Evolutionary conservation across 2,113 vertebrate species (phyloP).

Genomic region (Cathartes aura): DNA sequence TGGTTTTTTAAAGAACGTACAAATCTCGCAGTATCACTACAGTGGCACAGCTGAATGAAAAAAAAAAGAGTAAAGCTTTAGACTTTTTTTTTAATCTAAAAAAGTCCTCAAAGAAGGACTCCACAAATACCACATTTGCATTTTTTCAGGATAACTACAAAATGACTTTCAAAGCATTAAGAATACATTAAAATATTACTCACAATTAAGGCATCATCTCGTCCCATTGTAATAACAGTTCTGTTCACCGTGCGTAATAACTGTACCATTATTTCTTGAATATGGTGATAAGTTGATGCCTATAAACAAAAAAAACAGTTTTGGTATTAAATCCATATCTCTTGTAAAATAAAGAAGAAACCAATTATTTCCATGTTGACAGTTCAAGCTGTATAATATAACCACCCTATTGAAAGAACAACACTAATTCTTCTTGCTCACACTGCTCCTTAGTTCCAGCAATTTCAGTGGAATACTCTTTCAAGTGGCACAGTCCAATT

Average conservation of each 20-base stretch:
- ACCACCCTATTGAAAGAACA: not conserved
- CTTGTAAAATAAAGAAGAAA: not conserved
- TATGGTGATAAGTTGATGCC: slow-evolving; percentile 88
- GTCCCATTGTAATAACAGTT: slow-evolving; percentile 91
- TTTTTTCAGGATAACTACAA: not conserved
- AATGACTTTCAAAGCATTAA: not conserved
- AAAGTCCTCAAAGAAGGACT: not conserved
- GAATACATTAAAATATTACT: slow-evolving; percentile 74
- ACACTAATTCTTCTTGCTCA: not conserved
- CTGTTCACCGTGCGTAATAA: slow-evolving; percentile 89
- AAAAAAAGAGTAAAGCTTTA: not conserved
- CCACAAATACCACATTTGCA: not conserved
- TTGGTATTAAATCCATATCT: not conserved
- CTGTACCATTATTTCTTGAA: slow-evolving; percentile 91
- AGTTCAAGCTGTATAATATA: not conserved
- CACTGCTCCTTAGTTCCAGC: not conserved
- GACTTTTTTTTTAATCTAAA: not conserved
- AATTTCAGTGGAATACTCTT: not conserved
- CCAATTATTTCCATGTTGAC: not conserved
- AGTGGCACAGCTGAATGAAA: not conserved
- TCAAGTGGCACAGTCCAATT: not conserved
- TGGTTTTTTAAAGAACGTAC: not conserved
- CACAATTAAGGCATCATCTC: slow-evolving; percentile 89
- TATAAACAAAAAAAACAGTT: slow-evolving; percentile 52
- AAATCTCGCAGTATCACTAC: not conserved